Conservation (phyloP, 2,797 vertebrate species). For the Synaphobranchus kaupii region DNA sequence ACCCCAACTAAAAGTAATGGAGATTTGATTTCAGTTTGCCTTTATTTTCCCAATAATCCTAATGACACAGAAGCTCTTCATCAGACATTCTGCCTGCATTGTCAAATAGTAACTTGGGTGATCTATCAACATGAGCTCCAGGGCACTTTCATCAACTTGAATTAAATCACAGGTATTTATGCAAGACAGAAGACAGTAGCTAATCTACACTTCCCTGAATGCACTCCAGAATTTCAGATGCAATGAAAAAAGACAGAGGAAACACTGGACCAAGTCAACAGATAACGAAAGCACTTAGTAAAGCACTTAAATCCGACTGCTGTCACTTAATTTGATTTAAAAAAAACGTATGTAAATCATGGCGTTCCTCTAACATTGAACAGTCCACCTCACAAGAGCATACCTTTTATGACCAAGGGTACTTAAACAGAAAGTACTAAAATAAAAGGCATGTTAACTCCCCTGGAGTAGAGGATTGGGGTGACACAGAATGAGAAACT, state of each 20-base stretch:
- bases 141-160: slow-evolving; percentile 15
- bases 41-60: not conserved
- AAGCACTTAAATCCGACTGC: not conserved
- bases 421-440: not conserved
- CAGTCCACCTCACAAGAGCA: not conserved
- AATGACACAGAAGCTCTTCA: not conserved
- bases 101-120: not conserved
- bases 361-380: not conserved
- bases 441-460: not conserved
- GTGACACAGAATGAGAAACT: not conserved
- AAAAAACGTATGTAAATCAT: not conserved
- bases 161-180: not conserved
- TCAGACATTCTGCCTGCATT: slow-evolving; percentile 9
- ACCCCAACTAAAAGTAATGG: not conserved
- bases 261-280: not conserved
- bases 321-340: not conserved
- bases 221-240: not conserved
- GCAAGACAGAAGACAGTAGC: not conserved
- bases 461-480: not conserved
- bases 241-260: not conserved
- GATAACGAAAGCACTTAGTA: not conserved
- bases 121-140: slow-evolving; percentile 9
- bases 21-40: slow-evolving; percentile 12
- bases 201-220: not conserved
- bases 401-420: not conserved